Conservation (phyloP, 2,888 invertebrate genomes). For the Hypercompe scribonia region DNA sequence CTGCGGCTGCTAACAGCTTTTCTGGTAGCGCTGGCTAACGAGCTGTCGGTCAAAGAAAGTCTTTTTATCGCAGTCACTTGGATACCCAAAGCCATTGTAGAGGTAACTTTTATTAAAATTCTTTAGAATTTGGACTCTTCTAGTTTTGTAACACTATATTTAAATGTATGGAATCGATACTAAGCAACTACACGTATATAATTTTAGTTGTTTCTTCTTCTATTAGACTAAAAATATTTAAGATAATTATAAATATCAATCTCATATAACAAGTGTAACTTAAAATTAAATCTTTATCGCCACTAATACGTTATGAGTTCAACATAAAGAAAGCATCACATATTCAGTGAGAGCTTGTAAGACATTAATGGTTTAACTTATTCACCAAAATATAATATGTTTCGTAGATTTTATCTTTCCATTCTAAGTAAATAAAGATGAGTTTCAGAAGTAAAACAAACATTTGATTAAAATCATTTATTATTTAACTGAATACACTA, state of each 20-base stretch:
- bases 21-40: conserved; percentile 73
- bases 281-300: not conserved
- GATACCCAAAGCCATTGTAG: conserved; percentile 83
- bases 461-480: not conserved
- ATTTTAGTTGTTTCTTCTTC: not conserved
- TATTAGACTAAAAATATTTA: not conserved
- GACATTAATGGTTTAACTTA: not conserved
- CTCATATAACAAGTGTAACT: not conserved
- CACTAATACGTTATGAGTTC: not conserved
- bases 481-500: not conserved
- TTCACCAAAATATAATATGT: not conserved
- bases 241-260: not conserved
- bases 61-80: conserved; percentile 79
- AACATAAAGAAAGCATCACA: not conserved
- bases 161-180: not conserved
- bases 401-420: not conserved
- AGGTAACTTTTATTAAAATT: conserved; percentile 61
- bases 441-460: not conserved
- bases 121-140: not conserved
- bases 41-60: conserved; percentile 75
- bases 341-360: not conserved
- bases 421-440: not conserved
- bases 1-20: conserved; percentile 77
- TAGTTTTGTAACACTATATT: not conserved
- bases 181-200: not conserved